Base-by-base conservation (phyloP, 2,797 vertebrate species). In the Hyperoplus lanceolatus region DNA sequence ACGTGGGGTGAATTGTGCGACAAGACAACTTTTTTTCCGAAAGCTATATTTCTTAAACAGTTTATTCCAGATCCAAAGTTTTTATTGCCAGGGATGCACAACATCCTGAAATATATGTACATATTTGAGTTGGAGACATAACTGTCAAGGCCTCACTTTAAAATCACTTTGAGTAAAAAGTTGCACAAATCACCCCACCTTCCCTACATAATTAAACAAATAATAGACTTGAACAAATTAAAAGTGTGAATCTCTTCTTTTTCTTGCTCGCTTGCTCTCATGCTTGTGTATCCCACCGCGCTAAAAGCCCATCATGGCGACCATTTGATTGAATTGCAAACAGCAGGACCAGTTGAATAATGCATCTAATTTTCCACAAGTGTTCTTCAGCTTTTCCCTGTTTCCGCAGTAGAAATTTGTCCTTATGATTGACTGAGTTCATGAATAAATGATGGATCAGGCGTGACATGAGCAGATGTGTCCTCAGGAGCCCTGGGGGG, bases 331-430 rank as follows among this genome's bases (percentile, higher is more conserved):
- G 76, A 92, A 82, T 89, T 77, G 82, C 67, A 78, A 89, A 73
- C 71, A 74, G 77, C 68, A 66, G 70, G 62, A 46, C 65, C 56
- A 55, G 88, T 90, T 90, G 69, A 93, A 87, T 92, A 91, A 91
- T 90, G 63, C 79, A 85, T 86, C 82, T 78, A 54, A 87, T 91
- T 86, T 89, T 29, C 75, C 63, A 88, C 65, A 70, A 92, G 93
- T 84, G 90, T 80, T 75, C 85, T 91, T 87, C 77, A 91, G 70
- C 62, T 54, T 29, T 29, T 73, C 70, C 18, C 58, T 57, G 62
- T 67, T 75, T 45, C 67, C 70, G 51, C 49, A 36, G 77, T 29
- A 29, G 3, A 29, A 65, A 21, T 67, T 81, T 76, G 76, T 50
- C 71, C 62, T 78, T 45, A 62, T 71, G 73, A 85, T 74, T 70